A percentile compares a stretch with the other conserved stretches of the same genome.
Conservation (phyloP, 2,113 vertebrate genomes). For the Thunnus thynnus region DNA sequence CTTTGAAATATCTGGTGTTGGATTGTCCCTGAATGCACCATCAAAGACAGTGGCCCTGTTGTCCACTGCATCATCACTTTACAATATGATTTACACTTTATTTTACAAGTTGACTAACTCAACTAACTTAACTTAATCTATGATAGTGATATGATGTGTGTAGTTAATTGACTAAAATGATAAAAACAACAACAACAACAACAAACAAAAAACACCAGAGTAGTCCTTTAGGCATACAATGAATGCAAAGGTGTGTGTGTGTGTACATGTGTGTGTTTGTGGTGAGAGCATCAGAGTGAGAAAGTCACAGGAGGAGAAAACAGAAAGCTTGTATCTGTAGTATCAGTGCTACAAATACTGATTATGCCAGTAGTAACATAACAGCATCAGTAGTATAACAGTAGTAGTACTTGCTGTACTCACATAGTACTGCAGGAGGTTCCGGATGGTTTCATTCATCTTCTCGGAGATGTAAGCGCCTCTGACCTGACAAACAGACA, state of each 20-base stretch:
- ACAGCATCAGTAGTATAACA: neutral
- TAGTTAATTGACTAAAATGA: neutral
- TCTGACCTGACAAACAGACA: slow-evolving; percentile 41
- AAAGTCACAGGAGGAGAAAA: slow-evolving; percentile 31
- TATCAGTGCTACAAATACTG: neutral
- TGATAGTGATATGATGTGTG: neutral
- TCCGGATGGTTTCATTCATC: slow-evolving; percentile 71
- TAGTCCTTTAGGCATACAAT: neutral
- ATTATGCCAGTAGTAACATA: neutral
- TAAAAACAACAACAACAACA: neutral
- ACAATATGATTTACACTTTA: neutral
- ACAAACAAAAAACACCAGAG: neutral
- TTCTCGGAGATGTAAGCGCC: neutral
- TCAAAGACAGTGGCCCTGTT: neutral
- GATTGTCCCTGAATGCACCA: slow-evolving; percentile 34
- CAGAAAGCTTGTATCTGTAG: neutral
- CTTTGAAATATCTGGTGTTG: too few species aligned
- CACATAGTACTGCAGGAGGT: slow-evolving; percentile 68
- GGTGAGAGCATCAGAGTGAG: slow-evolving; percentile 31
- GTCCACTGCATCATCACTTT: neutral
- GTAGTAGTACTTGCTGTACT: slow-evolving; percentile 41
- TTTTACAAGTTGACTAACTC: neutral
- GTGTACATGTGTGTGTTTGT: slow-evolving; percentile 40
- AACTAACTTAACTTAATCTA: too few species aligned
- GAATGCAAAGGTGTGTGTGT: neutral